A percentile compares a stretch with the other conserved stretches of the same genome.
Conservation (phyloP, 2,113 vertebrate genomes). For the Hemibagrus wyckioides region DNA sequence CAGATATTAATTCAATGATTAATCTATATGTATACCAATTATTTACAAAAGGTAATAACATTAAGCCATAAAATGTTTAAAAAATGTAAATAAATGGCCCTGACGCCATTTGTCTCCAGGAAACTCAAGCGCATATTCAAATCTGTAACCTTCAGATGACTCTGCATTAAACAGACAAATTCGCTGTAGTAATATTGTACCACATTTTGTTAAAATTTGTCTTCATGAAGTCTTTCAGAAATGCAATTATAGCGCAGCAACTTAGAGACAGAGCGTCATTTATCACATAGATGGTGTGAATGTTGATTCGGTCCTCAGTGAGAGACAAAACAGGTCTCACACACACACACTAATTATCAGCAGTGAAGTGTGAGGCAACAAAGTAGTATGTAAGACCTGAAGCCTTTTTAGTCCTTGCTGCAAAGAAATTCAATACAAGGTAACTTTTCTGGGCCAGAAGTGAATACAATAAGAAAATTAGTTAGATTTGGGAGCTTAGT, state of each 20-base stretch:
- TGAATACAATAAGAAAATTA: not conserved
- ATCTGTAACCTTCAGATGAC: not conserved
- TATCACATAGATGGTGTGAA: not conserved
- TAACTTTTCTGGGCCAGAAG: not conserved
- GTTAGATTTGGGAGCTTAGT: too few relatives aligned
- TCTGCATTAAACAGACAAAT: not conserved
- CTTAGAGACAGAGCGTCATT: not conserved
- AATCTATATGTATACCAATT: not conserved
- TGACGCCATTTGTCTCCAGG: not conserved
- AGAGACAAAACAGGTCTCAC: not conserved
- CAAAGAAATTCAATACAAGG: not conserved
- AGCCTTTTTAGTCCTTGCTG: not conserved
- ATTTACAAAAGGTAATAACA: not conserved
- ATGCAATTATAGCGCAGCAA: not conserved
- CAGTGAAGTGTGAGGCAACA: not conserved
- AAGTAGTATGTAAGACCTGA: not conserved
- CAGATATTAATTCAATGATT: not conserved
- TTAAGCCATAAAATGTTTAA: too few relatives aligned
- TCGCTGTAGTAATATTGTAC: not conserved
- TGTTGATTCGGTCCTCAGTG: not conserved
- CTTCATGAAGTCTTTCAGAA: not conserved
- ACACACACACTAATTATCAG: not conserved
- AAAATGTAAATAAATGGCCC: not conserved
- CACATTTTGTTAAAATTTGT: not conserved
- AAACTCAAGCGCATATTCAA: not conserved